These are phyloP conservation scores for Ichneumoninae sp. DNA, from an alignment of 2,888 invertebrate genomes.

Conservation along the genomic window DNA sequence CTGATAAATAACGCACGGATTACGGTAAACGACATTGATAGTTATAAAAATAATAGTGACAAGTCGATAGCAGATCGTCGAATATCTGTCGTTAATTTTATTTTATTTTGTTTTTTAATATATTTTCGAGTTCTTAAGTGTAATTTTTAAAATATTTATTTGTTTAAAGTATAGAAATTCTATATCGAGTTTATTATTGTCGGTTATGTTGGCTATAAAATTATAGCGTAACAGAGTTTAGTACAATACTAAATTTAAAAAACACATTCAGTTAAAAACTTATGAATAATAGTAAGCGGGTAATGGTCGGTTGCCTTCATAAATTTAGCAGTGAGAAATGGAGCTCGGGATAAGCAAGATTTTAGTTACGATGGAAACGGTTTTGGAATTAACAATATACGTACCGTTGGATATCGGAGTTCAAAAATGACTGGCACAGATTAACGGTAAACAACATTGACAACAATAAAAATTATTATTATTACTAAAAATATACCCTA, in stretches of 20 bases:
- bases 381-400: constrained; percentile 9
- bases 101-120: neutral
- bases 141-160: too few species aligned
- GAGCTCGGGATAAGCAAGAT: too few species aligned
- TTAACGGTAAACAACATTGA: neutral
- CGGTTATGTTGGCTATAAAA: too few species aligned
- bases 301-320: too few species aligned
- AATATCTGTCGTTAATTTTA: constrained; percentile 3
- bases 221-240: too few species aligned
- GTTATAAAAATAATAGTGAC: neutral
- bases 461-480: neutral
- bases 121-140: neutral
- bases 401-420: neutral
- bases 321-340: too few species aligned
- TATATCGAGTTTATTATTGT: too few species aligned
- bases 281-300: too few species aligned
- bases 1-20: neutral
- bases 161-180: too few species aligned
- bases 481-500: too few species aligned
- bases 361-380: neutral
- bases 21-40: neutral
- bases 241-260: too few species aligned
- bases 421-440: neutral
- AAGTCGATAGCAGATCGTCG: neutral
- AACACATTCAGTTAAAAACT: too few species aligned